Evolutionary conservation across 2,113 vertebrate genomes (phyloP), one percentile per base, ranked within the genome.

Genomic region (Tamias sibiricus): DNA sequence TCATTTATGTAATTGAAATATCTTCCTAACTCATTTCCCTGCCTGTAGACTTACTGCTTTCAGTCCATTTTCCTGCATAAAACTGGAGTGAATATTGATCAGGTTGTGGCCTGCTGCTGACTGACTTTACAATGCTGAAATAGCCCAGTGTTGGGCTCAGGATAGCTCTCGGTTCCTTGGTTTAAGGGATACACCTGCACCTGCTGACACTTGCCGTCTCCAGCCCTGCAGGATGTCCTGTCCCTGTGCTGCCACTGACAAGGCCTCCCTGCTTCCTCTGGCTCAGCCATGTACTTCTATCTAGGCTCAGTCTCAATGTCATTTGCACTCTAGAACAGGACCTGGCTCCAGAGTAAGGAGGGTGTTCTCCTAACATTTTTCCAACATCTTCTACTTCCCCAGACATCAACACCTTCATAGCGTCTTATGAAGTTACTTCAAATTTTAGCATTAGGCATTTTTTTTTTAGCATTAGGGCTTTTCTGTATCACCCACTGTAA

Each of bases 191-290:
- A 5, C 28, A 4, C 3, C 54, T 22, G 20, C 54, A 22, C 2
- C 1, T 5, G 5, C 49, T 9, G 3, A 1, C 7, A 11, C 1
- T 1, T 35, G 20, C 32, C 52, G 40, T 62, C 6, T 16, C 40
- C 22, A 35, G 2, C 28, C 8, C 24, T 2, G 4, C 42, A 42
- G 47, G n/a, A 16, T 6, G 1, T 2, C 14, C 30, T 40, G 22
- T 66, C 0, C 0, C 22, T 4, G 35, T 44, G 3, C n/a, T 47
- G 16, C 49, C 10, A 4, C 8, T 47, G 5, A 2, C 1, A 17
- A 2, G 1, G 2, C 4, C 64, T 81, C 22, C 7, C 52, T 9
- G 0, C 14, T 80, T 57, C 26, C 8, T 26, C 14, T 69, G 13
- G 3, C 16, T 44, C 11, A 20, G 11, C 40, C 42, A 14, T 30